Conservation (phyloP, 2,113 vertebrate genomes). For the Cheirogaleus medius region DNA sequence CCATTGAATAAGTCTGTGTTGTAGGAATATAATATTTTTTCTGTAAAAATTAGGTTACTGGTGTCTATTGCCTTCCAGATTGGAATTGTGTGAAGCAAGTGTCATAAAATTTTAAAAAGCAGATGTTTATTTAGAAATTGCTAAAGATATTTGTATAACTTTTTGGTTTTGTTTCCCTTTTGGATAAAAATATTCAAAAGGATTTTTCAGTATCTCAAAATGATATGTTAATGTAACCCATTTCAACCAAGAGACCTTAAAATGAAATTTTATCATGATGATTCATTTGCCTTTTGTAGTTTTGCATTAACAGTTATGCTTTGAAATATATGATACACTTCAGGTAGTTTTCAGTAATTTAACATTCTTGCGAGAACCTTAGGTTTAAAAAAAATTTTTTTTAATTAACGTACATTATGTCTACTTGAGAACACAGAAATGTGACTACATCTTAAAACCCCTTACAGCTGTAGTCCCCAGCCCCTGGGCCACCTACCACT, state of each 20-base stretch:
- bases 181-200: conserved; percentile 47
- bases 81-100: conserved; percentile 35
- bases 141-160: not conserved
- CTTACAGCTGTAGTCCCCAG: not conserved
- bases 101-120: conserved; percentile 27
- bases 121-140: conserved; percentile 47
- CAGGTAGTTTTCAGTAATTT: conserved; percentile 32
- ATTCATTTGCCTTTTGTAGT: conserved; percentile 7
- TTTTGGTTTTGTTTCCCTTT: conserved; percentile 34
- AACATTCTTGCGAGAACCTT: conserved; percentile 23
- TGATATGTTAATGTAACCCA: not conserved
- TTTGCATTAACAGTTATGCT: not conserved
- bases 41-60: conserved; percentile 28
- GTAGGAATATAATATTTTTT: not conserved
- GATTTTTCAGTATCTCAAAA: not conserved
- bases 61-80: not conserved
- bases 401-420: conserved; percentile 1
- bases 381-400: conserved; percentile 30
- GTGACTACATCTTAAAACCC: conserved; percentile 31
- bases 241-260: conserved; percentile 18
- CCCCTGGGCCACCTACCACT: too few species aligned
- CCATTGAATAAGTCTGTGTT: not conserved
- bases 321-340: conserved; percentile 23
- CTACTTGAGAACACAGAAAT: conserved; percentile 43
- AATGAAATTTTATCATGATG: not conserved